phyloP scores from a whole-genome alignment of 2,113 vertebrate species.

The Columba janthina region DNA sequence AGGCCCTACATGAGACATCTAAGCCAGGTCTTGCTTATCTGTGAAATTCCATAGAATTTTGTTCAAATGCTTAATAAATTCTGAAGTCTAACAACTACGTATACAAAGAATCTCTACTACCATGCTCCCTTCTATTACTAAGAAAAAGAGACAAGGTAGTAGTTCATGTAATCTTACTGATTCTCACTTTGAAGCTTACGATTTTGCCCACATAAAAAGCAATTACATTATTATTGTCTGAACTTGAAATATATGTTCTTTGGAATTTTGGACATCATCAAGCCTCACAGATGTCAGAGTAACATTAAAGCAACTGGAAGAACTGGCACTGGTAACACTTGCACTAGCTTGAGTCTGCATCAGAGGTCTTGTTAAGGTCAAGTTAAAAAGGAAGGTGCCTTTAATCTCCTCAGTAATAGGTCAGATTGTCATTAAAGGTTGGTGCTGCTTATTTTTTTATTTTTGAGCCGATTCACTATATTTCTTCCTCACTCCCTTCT shows the following conservation, averaged over 20 bases:
- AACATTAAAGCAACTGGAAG: not conserved
- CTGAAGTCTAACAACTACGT: not conserved
- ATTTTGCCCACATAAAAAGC: not conserved
- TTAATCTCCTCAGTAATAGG: not conserved
- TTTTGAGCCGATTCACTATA: not conserved
- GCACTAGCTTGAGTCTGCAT: not conserved
- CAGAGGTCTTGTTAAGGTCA: not conserved
- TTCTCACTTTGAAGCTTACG: not conserved
- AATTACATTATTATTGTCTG: not conserved
- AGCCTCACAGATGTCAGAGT: not conserved
- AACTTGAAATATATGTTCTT: not conserved
- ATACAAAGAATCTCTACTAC: not conserved
- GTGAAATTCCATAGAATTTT: not conserved
- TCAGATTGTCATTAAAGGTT: not conserved
- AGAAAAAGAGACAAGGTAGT: not conserved
- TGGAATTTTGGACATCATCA: not conserved
- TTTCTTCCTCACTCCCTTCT: not conserved
- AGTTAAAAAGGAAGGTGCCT: not conserved
- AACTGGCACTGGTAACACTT: not conserved
- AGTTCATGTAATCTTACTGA: not conserved
- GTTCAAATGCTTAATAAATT: not conserved
- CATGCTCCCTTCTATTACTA: not conserved
- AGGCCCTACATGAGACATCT: accelerated
- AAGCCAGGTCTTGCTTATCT: not conserved
- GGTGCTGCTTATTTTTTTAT: not conserved